phyloP scores from a whole-genome alignment of 1,140 invertebrate genomes.

The Trissolcus basalis region DNA sequence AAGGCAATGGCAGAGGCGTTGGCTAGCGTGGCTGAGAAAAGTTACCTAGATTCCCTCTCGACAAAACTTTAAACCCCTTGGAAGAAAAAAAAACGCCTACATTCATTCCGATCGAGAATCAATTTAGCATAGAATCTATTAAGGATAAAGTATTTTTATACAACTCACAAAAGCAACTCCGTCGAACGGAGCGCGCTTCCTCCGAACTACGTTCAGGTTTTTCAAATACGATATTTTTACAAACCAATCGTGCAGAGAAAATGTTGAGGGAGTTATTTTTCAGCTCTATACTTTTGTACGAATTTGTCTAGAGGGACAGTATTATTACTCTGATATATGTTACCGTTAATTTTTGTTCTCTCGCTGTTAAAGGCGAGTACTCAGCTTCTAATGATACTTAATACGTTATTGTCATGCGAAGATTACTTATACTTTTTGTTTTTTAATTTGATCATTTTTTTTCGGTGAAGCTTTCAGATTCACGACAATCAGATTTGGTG shows the following conservation, averaged over 20 bases:
- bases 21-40: slow-evolving; percentile 59
- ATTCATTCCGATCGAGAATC: slow-evolving; percentile 20
- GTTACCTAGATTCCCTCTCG: slow-evolving; percentile 44
- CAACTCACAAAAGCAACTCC: slow-evolving; percentile 11
- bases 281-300: slow-evolving; percentile 27
- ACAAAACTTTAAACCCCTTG: slow-evolving; percentile 40
- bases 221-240: slow-evolving; percentile 2
- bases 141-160: slow-evolving; percentile 42
- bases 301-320: slow-evolving; percentile 42
- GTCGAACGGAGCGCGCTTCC: slow-evolving; percentile 3
- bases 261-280: not conserved
- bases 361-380: slow-evolving; percentile 8
- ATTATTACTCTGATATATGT: slow-evolving; percentile 38
- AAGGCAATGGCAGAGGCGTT: slow-evolving; percentile 72
- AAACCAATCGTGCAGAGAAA: not conserved
- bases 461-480: too few species aligned
- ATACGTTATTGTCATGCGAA: not conserved
- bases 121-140: slow-evolving; percentile 10
- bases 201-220: slow-evolving; percentile 3
- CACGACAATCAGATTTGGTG: too few species aligned
- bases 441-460: too few species aligned
- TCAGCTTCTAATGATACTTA: slow-evolving; percentile 9
- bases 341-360: slow-evolving; percentile 16
- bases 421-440: too few species aligned
- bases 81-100: not conserved